Evolutionary conservation across 1,140 invertebrate species (phyloP).

Genomic region (Hylaeus volcanicus): DNA sequence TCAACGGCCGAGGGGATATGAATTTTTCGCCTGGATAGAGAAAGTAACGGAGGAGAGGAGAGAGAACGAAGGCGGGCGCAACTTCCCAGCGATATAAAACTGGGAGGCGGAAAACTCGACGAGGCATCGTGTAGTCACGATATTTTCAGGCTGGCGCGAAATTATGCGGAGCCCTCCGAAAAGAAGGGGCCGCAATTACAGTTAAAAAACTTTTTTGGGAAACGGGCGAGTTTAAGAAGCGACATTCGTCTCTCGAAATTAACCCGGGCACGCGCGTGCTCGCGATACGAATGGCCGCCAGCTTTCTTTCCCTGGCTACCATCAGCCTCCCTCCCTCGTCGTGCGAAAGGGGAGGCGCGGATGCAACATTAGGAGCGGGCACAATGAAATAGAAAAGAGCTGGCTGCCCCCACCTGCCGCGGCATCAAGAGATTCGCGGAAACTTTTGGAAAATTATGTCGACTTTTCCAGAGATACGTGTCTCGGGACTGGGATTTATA

Average conservation of each 20-base stretch:
- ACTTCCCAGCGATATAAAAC: constrained; percentile 46
- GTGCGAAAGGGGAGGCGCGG: constrained; percentile 41
- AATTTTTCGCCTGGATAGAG: constrained; percentile 44
- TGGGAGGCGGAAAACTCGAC: neutral
- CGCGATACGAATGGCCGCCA: constrained; percentile 58
- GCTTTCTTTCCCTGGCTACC: constrained; percentile 21
- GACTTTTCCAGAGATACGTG: constrained; percentile 49
- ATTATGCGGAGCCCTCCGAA: constrained; percentile 46
- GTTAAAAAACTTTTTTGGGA: constrained; percentile 61
- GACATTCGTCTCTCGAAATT: constrained; percentile 70
- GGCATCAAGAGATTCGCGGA: constrained; percentile 51
- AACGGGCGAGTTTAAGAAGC: constrained; percentile 65
- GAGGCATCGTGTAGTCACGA: constrained; percentile 48
- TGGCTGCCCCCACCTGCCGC: neutral
- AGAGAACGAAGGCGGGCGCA: neutral
- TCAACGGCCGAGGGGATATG: constrained; percentile 26
- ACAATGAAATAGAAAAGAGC: constrained; percentile 52
- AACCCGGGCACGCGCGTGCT: constrained; percentile 62
- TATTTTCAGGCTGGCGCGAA: constrained; percentile 53
- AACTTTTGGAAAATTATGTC: constrained; percentile 63
- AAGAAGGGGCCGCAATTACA: constrained; percentile 60
- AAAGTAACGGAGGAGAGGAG: too few species aligned
- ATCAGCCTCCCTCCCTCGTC: neutral
- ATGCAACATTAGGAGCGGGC: constrained; percentile 42
- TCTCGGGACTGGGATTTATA: constrained; percentile 48